These are phyloP conservation scores for Zaprionus lachaisei DNA, from an alignment of 1,140 invertebrate genomes.

Conservation along the genomic window DNA sequence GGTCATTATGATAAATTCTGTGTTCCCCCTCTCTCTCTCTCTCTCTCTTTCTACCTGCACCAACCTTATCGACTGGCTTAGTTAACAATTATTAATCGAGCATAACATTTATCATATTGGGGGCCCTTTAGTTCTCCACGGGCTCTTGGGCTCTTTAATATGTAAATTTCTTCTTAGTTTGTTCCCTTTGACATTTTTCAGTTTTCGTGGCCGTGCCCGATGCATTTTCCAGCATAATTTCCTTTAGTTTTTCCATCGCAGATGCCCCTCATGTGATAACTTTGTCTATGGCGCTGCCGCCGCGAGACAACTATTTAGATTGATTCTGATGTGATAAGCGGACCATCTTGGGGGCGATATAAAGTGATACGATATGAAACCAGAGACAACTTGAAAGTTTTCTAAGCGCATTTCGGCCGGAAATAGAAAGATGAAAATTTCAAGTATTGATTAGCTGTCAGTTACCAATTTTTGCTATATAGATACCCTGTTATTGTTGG, in stretches of 20 bases:
- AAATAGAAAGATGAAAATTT: conserved; percentile 28
- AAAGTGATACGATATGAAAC: conserved; percentile 22
- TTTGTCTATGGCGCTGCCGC: conserved; percentile 56
- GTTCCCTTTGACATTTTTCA: conserved; percentile 50
- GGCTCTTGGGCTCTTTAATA: conserved; percentile 53
- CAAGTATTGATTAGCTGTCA: conserved; percentile 37
- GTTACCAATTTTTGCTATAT: conserved; percentile 11
- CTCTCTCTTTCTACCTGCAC: conserved; percentile 34
- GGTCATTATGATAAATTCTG: conserved; percentile 40
- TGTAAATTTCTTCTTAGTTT: conserved; percentile 57
- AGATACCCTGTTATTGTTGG: conserved; percentile 8
- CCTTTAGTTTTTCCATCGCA: conserved; percentile 24
- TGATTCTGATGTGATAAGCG: conserved; percentile 31
- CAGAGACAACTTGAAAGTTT: conserved; percentile 40
- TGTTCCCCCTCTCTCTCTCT: background rate
- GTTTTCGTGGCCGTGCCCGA: conserved; percentile 39
- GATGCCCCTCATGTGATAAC: conserved; percentile 58
- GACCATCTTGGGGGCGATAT: conserved; percentile 4
- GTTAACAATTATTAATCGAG: conserved; percentile 84
- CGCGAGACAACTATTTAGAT: conserved; percentile 52
- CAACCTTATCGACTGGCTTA: conserved; percentile 64
- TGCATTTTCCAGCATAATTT: conserved; percentile 49
- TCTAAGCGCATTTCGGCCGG: conserved; percentile 28
- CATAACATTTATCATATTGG: conserved; percentile 80
- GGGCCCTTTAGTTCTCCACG: background rate